phyloP scores from a whole-genome alignment of 2,113 vertebrate genomes.

The Chelonoidis abingdonii region DNA sequence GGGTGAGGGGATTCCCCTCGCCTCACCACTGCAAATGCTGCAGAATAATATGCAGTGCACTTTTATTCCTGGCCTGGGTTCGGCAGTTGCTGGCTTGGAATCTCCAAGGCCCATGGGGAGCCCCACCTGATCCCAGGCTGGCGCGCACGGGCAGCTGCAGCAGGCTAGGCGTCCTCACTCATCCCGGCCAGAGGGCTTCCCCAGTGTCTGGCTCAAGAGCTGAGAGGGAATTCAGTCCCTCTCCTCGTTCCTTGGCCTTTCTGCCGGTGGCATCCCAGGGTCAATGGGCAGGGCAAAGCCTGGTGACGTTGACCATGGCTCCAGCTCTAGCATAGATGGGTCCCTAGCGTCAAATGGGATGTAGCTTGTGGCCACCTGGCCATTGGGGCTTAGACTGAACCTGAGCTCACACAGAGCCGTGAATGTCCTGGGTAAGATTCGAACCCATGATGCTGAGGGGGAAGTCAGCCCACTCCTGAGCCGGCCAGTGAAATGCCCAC shows the following conservation, averaged over 20 bases:
- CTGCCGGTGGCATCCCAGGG: neutral
- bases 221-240: neutral
- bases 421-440: neutral
- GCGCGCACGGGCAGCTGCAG: neutral
- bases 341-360: no score
- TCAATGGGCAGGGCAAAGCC: rapidly evolving
- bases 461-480: neutral
- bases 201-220: no score
- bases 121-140: neutral
- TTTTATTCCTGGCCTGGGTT: neutral
- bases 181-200: no score
- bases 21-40: neutral
- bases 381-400: no score
- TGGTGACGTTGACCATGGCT: no score
- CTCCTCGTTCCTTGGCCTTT: neutral
- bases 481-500: no score
- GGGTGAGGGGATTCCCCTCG: neutral
- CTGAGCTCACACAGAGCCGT: no score
- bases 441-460: neutral
- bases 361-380: no score
- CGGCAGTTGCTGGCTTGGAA: neutral
- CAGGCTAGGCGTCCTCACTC: no score
- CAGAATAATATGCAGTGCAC: neutral
- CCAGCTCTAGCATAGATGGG: no score
- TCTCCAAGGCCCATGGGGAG: no score